Base-by-base conservation (phyloP, 1,140 invertebrate genomes). In the Philotrypesis tridentata region DNA sequence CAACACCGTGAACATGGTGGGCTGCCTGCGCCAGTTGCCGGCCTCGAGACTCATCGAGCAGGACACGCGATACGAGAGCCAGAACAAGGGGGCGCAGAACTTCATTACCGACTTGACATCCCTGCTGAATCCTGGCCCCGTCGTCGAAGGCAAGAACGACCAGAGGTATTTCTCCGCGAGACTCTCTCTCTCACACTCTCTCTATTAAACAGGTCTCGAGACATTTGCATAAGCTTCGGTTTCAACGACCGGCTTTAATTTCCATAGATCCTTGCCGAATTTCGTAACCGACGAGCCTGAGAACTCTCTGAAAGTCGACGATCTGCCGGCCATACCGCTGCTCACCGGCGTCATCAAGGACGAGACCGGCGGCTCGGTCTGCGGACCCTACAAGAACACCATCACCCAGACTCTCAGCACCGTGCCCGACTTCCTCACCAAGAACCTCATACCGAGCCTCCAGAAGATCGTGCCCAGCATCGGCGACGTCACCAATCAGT, bases 281-380 rank as follows among this genome's bases (percentile, higher is more conserved):
- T 83, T 95, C 4, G 90, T 95, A 1, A 88, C 92, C 31, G 89
- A 92, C 0, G 90, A 93, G 61, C 94, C 95, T 1, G 90, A 94
- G 29, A 87, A 94, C 23, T 91, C 94, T 17, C 84, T 96, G n/a
- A 91, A 92, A 43, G 88, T 90, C 8, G 90, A 90, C 21, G 87
- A 92, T 21, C 91, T 93, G 81, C 93, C 93, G 17, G 90, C 92
- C 0, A 93, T 95, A 27, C 95, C 95, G 0, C 85, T 96, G 76
- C 90, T 96, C 0, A 95, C 94, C 0, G 95, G 95, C 4, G 94
- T 95, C 3, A 93, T 94, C 1, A 95, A 94, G 33, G 93, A 95
- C 61, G 95, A 96, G 89, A 95, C 95, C 0, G 93, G 94, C 25
- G 89, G 90, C 25, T 94, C 94, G 31, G 90, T 95, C 29, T 91